A percentile compares a stretch with the other conserved stretches of the same genome.
phyloP scores from a whole-genome alignment of 2,888 invertebrate genomes.

The Noctua pronuba region DNA sequence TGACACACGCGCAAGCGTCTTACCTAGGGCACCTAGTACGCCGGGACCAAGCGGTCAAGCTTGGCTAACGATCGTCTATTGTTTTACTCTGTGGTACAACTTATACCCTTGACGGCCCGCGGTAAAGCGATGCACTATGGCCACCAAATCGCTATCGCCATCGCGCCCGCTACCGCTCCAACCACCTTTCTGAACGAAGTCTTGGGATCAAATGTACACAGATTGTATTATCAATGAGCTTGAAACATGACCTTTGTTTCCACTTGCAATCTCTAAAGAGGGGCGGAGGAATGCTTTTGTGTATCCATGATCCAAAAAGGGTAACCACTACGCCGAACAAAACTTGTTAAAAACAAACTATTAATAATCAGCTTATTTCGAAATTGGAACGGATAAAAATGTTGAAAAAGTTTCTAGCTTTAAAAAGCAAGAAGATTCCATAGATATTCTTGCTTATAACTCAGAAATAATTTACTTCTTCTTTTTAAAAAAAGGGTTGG shows the following conservation, averaged over 20 bases:
- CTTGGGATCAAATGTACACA: constrained; percentile 39
- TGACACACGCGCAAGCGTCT: neutral
- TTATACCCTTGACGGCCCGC: neutral
- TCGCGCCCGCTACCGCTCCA: neutral
- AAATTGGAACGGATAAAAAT: neutral
- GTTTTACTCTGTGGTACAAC: neutral
- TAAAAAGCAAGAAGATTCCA: neutral
- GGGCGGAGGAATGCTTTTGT: constrained; percentile 19
- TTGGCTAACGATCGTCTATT: neutral
- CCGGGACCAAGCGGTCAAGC: neutral
- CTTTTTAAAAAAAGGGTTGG: too few relatives aligned
- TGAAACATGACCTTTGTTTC: constrained; percentile 29
- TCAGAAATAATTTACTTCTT: neutral
- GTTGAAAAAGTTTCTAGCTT: neutral
- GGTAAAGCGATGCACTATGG: neutral
- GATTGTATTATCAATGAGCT: constrained; percentile 44
- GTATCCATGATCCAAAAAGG: constrained; percentile 3
- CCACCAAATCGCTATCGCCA: neutral
- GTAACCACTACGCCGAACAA: neutral
- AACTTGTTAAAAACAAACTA: neutral
- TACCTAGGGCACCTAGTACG: too few relatives aligned
- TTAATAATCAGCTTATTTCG: neutral
- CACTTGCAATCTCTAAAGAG: constrained; percentile 26
- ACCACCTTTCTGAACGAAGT: neutral
- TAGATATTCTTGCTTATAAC: neutral